A percentile compares a stretch with the other conserved stretches of the same genome.
phyloP scores from a whole-genome alignment of 2,113 vertebrate genomes.

The Urocynchramus pylzowi region DNA sequence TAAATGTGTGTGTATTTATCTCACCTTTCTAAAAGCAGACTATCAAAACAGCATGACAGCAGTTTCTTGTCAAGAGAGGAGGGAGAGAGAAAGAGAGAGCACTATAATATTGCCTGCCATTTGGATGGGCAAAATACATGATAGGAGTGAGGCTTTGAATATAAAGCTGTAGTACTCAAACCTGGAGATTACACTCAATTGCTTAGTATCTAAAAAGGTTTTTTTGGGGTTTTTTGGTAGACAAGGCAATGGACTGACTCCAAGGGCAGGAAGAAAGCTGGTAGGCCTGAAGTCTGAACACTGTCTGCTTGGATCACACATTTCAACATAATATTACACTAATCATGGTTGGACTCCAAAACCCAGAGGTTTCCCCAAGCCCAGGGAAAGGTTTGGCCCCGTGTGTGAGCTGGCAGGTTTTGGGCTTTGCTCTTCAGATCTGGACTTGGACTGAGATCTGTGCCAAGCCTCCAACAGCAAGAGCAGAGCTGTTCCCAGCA shows the following conservation, averaged over 20 bases:
- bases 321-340: background rate
- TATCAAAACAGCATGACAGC: background rate
- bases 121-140: background rate
- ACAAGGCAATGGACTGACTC: background rate
- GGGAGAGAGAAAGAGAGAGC: background rate
- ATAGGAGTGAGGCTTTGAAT: background rate
- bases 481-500: background rate
- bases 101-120: background rate
- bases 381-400: background rate
- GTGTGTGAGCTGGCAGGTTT: background rate
- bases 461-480: background rate
- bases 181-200: background rate
- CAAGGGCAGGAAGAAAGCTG: background rate
- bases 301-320: background rate
- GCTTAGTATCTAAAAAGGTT: background rate
- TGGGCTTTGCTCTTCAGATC: background rate
- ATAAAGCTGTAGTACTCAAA: background rate
- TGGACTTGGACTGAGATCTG: background rate
- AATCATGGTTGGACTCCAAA: background rate
- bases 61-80: background rate
- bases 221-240: background rate
- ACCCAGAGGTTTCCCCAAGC: background rate
- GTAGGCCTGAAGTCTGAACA: background rate
- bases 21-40: background rate
- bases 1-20: background rate